Conservation (phyloP, 92 coral and sea anemone species). For the Montipora capitata region DNA sequence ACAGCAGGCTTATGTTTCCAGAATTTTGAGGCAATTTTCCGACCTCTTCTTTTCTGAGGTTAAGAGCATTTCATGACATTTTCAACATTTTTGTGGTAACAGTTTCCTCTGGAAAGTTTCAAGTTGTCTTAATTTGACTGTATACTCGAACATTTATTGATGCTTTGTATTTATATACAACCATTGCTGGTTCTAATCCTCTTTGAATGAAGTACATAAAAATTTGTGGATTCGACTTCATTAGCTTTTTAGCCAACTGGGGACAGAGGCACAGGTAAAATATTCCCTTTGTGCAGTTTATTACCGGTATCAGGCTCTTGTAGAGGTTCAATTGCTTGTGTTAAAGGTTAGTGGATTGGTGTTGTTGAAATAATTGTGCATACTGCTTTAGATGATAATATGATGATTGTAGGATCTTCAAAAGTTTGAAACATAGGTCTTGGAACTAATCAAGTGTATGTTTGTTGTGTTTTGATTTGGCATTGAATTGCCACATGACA, state of each 20-base stretch:
- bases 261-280: neutral
- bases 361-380: neutral
- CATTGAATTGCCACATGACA: neutral
- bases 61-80: slow-evolving; percentile 78
- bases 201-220: slow-evolving; percentile 13
- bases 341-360: slow-evolving; percentile 36
- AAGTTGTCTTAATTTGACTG: slow-evolving; percentile 14
- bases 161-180: too few species aligned
- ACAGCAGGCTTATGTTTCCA: neutral
- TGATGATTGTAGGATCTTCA: neutral
- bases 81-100: slow-evolving; percentile 74
- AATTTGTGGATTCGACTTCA: neutral
- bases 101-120: slow-evolving; percentile 66
- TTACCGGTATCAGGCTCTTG: neutral
- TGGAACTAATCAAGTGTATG: neutral
- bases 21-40: slow-evolving; percentile 3
- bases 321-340: neutral
- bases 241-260: neutral
- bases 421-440: neutral
- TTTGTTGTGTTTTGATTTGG: neutral
- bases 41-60: slow-evolving; percentile 11
- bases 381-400: neutral
- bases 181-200: neutral
- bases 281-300: neutral
- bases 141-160: neutral